Percentiles rank a stretch among this genome's conserved stretches.
phyloP scores from a whole-genome alignment of 1,140 invertebrate genomes.

The Caenorhabditis tropicalis region DNA sequence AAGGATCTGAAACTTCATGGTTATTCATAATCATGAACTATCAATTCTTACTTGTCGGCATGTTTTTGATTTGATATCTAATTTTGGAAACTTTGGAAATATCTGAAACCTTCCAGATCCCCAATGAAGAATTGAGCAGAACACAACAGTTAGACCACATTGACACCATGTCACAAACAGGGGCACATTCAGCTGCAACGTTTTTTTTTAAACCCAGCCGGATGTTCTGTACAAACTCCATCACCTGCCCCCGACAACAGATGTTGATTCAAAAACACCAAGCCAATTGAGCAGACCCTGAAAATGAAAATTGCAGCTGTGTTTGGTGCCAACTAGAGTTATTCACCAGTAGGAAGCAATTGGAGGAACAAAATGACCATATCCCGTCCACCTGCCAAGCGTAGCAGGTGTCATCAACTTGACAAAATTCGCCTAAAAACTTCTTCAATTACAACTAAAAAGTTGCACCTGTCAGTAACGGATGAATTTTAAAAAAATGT shows the following conservation, averaged over 20 bases:
- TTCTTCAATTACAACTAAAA: background rate
- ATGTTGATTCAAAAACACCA: constrained; percentile 75
- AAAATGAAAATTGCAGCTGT: constrained; percentile 18
- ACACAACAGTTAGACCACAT: constrained; percentile 84
- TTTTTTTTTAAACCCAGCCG: background rate
- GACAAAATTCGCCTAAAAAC: background rate
- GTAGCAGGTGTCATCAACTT: background rate
- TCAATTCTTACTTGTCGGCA: background rate
- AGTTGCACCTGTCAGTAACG: background rate
- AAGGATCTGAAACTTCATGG: constrained; percentile 76
- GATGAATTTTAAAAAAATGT: background rate
- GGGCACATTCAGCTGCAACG: constrained; percentile 84
- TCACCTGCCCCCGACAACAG: constrained; percentile 76
- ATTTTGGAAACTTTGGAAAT: constrained; percentile 73
- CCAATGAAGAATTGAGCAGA: constrained; percentile 80
- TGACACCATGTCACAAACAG: constrained; percentile 97
- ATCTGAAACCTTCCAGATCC: constrained; percentile 75
- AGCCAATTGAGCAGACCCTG: constrained; percentile 66
- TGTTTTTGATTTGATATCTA: constrained; percentile 72
- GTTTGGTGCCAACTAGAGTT: background rate
- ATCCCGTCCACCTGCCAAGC: background rate
- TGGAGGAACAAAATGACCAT: background rate
- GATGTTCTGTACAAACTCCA: constrained; percentile 73
- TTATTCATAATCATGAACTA: background rate
- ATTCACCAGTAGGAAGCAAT: constrained; percentile 7